Evolutionary conservation across 2,888 invertebrate genomes (phyloP).

Genomic region (Bursaphelenchus okinawaensis): DNA sequence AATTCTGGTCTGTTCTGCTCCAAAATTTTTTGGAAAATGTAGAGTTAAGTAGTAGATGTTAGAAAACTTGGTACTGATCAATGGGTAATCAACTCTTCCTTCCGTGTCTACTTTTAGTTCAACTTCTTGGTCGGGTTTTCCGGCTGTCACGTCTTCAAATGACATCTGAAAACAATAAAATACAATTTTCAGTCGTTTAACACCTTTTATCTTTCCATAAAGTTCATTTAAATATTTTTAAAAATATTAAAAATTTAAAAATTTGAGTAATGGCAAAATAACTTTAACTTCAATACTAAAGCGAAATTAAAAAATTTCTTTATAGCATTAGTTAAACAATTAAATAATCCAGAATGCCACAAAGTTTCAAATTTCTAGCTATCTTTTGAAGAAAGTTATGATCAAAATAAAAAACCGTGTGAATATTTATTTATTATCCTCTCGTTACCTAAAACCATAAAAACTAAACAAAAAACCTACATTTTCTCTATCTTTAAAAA

Average conservation of each 20-base stretch:
- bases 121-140: slow-evolving; percentile 57
- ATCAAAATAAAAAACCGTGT: background rate
- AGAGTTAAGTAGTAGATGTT: slow-evolving; percentile 80
- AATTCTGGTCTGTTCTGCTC: slow-evolving; percentile 69
- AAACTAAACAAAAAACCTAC: slow-evolving; percentile 35
- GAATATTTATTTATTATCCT: background rate
- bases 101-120: slow-evolving; percentile 47
- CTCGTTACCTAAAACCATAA: background rate
- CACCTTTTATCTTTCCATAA: too few relatives aligned
- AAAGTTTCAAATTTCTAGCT: too few relatives aligned
- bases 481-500: slow-evolving; percentile 64
- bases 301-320: too few relatives aligned
- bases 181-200: too few relatives aligned
- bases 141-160: slow-evolving; percentile 75
- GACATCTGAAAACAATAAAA: slow-evolving; percentile 76
- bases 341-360: too few relatives aligned
- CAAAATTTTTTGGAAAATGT: slow-evolving; percentile 83
- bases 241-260: too few relatives aligned
- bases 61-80: slow-evolving; percentile 78
- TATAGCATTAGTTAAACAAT: too few relatives aligned
- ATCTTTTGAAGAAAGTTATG: too few relatives aligned
- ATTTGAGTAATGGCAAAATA: too few relatives aligned
- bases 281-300: too few relatives aligned
- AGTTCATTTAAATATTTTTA: too few relatives aligned
- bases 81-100: slow-evolving; percentile 47